phyloP scores from a whole-genome alignment of 2,797 vertebrate genomes.

The Capromys pilorides region DNA sequence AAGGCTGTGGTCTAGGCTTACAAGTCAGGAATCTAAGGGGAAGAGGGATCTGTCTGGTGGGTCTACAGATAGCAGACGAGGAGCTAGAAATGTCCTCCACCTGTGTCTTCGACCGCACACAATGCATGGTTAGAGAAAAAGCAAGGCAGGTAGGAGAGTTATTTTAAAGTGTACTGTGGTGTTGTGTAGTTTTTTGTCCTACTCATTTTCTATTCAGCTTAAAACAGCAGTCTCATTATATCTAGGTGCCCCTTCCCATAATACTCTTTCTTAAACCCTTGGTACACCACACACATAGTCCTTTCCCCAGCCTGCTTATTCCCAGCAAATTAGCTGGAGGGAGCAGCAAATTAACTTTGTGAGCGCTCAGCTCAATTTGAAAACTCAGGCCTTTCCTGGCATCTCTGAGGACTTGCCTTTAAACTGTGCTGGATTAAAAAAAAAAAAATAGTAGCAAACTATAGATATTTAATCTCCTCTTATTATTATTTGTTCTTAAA shows the following conservation, averaged over 20 bases:
- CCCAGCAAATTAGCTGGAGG: constrained; percentile 68
- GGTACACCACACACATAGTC: constrained; percentile 73
- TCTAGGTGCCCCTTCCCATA: constrained; percentile 67
- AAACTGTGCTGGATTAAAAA: not conserved
- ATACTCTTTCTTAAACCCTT: constrained; percentile 42
- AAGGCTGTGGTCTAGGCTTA: constrained; percentile 48
- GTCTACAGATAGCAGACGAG: constrained; percentile 54
- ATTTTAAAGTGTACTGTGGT: constrained; percentile 53
- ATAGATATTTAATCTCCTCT: constrained; percentile 44
- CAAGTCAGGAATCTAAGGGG: constrained; percentile 62
- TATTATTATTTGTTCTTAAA: constrained; percentile 59
- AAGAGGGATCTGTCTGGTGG: constrained; percentile 56
- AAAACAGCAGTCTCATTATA: constrained; percentile 69
- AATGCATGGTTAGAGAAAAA: constrained; percentile 13
- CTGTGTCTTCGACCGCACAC: not conserved
- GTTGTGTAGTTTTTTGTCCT: constrained; percentile 33
- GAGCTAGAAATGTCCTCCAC: constrained; percentile 44
- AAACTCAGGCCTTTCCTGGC: not conserved
- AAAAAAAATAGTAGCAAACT: constrained; percentile 33
- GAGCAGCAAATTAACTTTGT: constrained; percentile 54
- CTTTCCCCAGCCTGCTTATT: constrained; percentile 12
- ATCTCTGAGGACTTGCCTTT: constrained; percentile 53
- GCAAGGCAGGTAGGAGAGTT: constrained; percentile 61
- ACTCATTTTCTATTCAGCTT: constrained; percentile 48
- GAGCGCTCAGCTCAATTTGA: constrained; percentile 44